Conservation (phyloP, 2,797 vertebrate species). For the Phalanger gymnotis region DNA sequence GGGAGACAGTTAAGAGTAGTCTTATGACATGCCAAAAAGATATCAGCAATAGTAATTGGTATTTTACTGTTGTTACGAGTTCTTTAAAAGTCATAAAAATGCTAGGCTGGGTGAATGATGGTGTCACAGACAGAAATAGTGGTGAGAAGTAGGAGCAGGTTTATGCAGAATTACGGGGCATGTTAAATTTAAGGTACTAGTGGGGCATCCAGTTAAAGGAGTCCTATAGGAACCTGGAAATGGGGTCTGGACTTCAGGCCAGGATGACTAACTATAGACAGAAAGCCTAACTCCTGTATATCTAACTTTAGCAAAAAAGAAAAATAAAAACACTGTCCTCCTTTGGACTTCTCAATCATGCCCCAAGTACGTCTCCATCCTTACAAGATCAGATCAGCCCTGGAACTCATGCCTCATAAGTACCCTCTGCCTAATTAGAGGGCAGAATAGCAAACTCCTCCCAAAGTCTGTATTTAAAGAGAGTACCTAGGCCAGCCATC, state of each 20-base stretch:
- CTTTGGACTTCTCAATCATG: neutral
- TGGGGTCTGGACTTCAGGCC: too few relatives aligned
- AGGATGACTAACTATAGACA: too few relatives aligned
- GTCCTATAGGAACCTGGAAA: neutral
- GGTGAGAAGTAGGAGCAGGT: neutral
- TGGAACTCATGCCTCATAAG: neutral
- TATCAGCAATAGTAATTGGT: neutral
- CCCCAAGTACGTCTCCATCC: neutral
- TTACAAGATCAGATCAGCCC: neutral
- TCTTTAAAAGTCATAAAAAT: neutral
- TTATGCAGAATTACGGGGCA: neutral
- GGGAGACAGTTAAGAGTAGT: too few relatives aligned
- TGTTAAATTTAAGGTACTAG: neutral
- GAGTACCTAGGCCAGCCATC: neutral
- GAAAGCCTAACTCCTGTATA: too few relatives aligned
- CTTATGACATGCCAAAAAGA: too few relatives aligned
- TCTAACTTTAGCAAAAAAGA: too few relatives aligned
- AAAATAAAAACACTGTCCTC: neutral
- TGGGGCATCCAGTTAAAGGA: neutral
- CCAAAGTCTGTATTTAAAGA: neutral
- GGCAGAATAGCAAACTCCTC: neutral
- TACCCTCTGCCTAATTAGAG: neutral
- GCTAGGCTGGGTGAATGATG: neutral
- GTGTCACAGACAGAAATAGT: neutral
- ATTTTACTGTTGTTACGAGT: neutral